Evolutionary conservation across 2,888 invertebrate species (phyloP).

Genomic region (Alentia gelatinosa): DNA sequence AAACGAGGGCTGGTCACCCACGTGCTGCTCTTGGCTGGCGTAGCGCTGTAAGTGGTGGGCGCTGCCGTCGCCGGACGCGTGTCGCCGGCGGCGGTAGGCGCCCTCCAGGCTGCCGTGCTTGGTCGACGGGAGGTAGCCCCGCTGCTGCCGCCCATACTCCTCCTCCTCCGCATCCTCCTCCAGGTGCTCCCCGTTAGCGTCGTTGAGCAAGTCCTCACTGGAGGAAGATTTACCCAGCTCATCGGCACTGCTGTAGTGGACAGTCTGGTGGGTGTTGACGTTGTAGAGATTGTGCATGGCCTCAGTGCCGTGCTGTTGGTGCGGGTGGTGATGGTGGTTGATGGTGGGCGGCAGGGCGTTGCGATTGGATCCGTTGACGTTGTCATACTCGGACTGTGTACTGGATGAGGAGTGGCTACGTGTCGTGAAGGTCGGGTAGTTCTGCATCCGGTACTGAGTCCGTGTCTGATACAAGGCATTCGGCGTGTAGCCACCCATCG

Average conservation of each 20-base stretch:
- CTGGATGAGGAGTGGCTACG: constrained; percentile 67
- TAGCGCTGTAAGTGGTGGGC: constrained; percentile 16
- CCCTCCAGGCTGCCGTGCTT: constrained; percentile 77
- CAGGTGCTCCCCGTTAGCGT: constrained; percentile 3
- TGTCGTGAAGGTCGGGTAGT: constrained; percentile 78
- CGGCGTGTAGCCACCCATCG: constrained; percentile 74
- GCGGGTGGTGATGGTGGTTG: background rate
- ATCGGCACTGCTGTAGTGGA: constrained; percentile 76
- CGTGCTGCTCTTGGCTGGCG: constrained; percentile 62
- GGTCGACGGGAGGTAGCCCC: constrained; percentile 16
- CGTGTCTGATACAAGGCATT: constrained; percentile 77
- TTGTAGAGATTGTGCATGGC: constrained; percentile 60
- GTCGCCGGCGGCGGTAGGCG: constrained; percentile 65
- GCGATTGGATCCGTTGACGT: constrained; percentile 58
- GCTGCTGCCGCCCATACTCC: constrained; percentile 72
- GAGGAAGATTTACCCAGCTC: constrained; percentile 71
- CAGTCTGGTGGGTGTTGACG: constrained; percentile 77
- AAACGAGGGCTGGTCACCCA: background rate
- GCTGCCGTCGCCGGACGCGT: background rate
- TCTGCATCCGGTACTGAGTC: constrained; percentile 79
- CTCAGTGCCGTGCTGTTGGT: background rate
- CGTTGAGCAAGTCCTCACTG: constrained; percentile 64
- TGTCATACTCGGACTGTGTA: constrained; percentile 76
- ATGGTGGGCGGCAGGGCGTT: background rate
- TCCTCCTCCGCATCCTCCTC: constrained; percentile 62